These are phyloP conservation scores for Metaphire vulgaris DNA, from an alignment of 1,140 invertebrate genomes.

Conservation along the genomic window DNA sequence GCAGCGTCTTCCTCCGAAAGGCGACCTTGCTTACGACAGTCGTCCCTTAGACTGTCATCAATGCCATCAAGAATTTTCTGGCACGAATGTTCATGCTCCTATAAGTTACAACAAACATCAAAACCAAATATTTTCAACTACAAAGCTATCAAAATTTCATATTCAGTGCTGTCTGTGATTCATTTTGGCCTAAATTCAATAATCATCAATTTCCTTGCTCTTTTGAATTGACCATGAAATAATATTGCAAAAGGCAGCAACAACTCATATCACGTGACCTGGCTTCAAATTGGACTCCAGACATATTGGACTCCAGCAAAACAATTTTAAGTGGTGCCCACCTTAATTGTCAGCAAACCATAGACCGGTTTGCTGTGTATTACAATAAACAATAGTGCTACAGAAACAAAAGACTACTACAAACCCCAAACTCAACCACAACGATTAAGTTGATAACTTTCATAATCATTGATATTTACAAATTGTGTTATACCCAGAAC, in stretches of 20 bases:
- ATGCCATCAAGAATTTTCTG: not conserved
- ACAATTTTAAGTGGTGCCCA: too few species aligned
- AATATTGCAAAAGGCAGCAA: too few species aligned
- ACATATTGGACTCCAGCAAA: too few species aligned
- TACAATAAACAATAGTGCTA: too few species aligned
- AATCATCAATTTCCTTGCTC: not conserved
- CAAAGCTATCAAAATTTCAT: not conserved
- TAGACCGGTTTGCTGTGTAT: too few species aligned
- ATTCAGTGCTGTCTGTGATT: not conserved
- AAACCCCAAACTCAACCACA: not conserved
- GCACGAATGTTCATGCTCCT: not conserved
- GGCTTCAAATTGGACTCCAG: too few species aligned
- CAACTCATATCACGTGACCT: too few species aligned
- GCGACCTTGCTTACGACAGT: not conserved
- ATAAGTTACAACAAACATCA: not conserved
- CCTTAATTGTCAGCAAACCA: too few species aligned
- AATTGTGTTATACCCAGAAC: not conserved
- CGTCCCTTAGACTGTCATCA: not conserved
- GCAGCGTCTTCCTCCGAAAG: not conserved
- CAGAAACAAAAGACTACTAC: too few species aligned
- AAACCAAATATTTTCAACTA: not conserved
- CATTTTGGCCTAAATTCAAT: not conserved
- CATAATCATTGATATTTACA: not conserved
- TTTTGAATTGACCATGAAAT: too few species aligned
- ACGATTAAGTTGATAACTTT: not conserved